These are phyloP conservation scores for Scaeva pyrastri DNA, from an alignment of 2,888 invertebrate species.

Conservation along the genomic window DNA sequence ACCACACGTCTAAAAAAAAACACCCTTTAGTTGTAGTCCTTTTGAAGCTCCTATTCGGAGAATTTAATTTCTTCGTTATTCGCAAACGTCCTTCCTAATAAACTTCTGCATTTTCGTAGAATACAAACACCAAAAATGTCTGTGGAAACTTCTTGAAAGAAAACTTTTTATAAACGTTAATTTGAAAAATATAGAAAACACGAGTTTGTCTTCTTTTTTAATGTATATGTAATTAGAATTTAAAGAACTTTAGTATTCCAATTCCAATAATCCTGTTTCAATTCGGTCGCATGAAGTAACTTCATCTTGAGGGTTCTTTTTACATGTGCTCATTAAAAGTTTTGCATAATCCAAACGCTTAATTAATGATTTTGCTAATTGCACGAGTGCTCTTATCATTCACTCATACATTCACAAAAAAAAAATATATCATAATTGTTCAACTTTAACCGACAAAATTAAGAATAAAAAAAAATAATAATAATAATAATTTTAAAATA, in stretches of 20 bases:
- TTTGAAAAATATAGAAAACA: neutral
- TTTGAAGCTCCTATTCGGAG: too few relatives aligned
- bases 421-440: neutral
- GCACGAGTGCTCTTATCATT: constrained; percentile 7
- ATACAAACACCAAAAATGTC: too few relatives aligned
- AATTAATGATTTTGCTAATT: constrained; percentile 29
- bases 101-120: too few relatives aligned
- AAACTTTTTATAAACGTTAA: too few relatives aligned
- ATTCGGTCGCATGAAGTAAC: neutral
- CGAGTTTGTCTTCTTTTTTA: neutral
- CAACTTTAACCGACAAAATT: constrained; percentile 1
- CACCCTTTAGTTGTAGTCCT: too few relatives aligned
- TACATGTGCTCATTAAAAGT: constrained; percentile 21
- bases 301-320: neutral
- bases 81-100: too few relatives aligned
- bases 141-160: too few relatives aligned
- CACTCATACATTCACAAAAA: neutral
- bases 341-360: constrained; percentile 21
- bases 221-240: neutral
- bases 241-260: neutral
- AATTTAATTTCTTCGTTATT: too few relatives aligned
- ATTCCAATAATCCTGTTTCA: neutral
- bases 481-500: too few relatives aligned
- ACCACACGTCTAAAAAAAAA: too few relatives aligned
- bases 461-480: too few relatives aligned